Evolutionary conservation across 2,797 vertebrate genomes (phyloP).

Genomic region (Microchirus variegatus): DNA sequence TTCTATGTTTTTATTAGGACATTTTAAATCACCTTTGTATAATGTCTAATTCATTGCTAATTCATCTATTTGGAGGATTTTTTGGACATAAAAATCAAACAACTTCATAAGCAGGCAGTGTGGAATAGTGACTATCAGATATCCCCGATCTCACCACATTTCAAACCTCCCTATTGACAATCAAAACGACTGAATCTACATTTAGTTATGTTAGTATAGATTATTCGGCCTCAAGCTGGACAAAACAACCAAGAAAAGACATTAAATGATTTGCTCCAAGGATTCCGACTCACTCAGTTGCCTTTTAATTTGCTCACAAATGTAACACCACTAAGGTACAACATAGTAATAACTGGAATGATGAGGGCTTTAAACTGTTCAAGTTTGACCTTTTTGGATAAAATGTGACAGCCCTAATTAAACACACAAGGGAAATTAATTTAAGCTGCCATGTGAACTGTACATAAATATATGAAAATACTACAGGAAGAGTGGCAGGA

Average conservation of each 20-base stretch:
- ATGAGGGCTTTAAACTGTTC: background rate
- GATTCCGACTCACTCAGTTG: background rate
- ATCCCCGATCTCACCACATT: too few species aligned
- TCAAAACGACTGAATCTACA: background rate
- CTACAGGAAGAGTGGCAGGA: background rate
- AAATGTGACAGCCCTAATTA: too few species aligned
- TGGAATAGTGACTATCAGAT: too few species aligned
- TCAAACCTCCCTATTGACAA: too few species aligned
- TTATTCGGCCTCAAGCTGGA: background rate
- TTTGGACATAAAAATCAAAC: too few species aligned
- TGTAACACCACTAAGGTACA: background rate
- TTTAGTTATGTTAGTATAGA: background rate
- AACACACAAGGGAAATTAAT: background rate
- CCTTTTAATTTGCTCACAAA: constrained; percentile 1
- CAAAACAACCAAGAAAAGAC: background rate
- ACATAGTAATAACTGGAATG: background rate
- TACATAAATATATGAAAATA: background rate
- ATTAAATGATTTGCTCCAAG: background rate
- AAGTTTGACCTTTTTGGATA: too few species aligned
- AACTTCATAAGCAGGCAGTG: too few species aligned
- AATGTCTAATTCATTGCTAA: too few species aligned
- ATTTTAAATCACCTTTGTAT: too few species aligned
- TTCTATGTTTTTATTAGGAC: too few species aligned
- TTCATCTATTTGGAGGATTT: too few species aligned
- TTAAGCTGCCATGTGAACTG: constrained; percentile 6